Base-by-base conservation (phyloP, 2,888 invertebrate genomes). In the Oasisia sp. region DNA sequence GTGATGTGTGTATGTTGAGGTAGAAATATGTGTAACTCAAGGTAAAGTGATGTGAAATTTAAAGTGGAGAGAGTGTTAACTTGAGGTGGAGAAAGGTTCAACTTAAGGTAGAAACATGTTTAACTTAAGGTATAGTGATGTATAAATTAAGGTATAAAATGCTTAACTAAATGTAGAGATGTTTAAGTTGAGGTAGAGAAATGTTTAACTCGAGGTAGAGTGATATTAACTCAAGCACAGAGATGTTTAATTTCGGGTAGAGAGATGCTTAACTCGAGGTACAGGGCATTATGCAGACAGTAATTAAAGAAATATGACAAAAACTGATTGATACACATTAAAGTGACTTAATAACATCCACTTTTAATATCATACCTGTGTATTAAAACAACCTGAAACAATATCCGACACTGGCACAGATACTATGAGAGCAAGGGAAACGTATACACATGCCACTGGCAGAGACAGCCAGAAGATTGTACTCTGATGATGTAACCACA, bases 301-400 rank as follows among this genome's bases (percentile, higher is more conserved):
- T 74, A 7, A 19, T 27, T 27, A 74, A 11, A 50, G 45, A 74
- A 74, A 74, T 27, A 74, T 74, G 27, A 74, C 74, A 74, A 14
- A 27, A 7, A 27, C 5, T 74, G 12, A 9, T 50, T 12, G 50
- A 12, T 74, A 74, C 74, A 74, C 74, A 74, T 74, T 74, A 74
- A 74, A 74, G 74, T 74, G 74, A 74, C 74, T 74, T 74, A 74
- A 74, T 74, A 74, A 74, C 27, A 74, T 74, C 14, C 74, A 74
- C 74, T 74, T 74, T 74, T 74, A 74, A 74, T 74, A 27, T 74
- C n/a, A 74, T 74, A 74, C 27, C 74, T 74, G 74, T 19, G 74
- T 74, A 74, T n/a, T 74, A 74, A 74, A 74, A 74, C 74, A n/a
- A 74, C n/a, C 74, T 74, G 74, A 74, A 74, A 74, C 74, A 74